Percentiles rank a stretch among this genome's conserved stretches.
phyloP scores from a whole-genome alignment of 2,888 invertebrate species.

The Malthinus seriepunctatus region DNA sequence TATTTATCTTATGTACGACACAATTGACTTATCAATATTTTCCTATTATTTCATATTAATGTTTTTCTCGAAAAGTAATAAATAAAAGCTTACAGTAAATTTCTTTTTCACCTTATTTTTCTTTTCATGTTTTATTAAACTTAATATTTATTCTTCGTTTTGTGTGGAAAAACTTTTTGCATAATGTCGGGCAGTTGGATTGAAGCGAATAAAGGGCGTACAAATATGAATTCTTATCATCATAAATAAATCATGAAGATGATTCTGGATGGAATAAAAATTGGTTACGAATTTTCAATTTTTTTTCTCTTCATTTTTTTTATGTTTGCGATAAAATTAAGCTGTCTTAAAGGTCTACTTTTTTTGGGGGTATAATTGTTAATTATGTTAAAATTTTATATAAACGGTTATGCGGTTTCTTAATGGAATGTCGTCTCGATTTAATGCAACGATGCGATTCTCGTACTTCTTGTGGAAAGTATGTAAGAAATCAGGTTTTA shows the following conservation, averaged over 20 bases:
- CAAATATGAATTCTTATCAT: conserved; percentile 33
- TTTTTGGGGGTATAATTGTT: not conserved
- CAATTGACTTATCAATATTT: too few species aligned
- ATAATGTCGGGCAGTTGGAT: conserved; percentile 29
- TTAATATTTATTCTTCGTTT: conserved; percentile 33
- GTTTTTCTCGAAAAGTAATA: too few species aligned
- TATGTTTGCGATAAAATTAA: conserved; percentile 2
- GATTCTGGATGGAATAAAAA: conserved; percentile 45
- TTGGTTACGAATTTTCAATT: too few species aligned
- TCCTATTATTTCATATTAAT: too few species aligned
- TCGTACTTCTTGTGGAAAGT: conserved; percentile 32
- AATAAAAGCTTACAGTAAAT: too few species aligned
- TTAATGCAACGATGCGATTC: conserved; percentile 21
- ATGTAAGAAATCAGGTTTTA: conserved; percentile 37
- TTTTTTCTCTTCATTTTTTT: not conserved
- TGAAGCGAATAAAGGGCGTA: conserved; percentile 24
- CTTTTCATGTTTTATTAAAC: conserved; percentile 36
- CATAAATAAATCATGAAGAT: conserved; percentile 40
- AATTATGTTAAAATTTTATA: conserved; percentile 5
- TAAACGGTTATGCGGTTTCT: conserved; percentile 32
- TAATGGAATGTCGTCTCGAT: conserved; percentile 7
- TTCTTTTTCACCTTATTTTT: conserved; percentile 1
- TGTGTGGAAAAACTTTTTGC: conserved; percentile 28
- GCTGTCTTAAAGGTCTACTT: conserved; percentile 1
- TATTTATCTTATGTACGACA: too few species aligned